phyloP scores from a whole-genome alignment of 2,113 vertebrate species.

The Microcebus ravelobensis region DNA sequence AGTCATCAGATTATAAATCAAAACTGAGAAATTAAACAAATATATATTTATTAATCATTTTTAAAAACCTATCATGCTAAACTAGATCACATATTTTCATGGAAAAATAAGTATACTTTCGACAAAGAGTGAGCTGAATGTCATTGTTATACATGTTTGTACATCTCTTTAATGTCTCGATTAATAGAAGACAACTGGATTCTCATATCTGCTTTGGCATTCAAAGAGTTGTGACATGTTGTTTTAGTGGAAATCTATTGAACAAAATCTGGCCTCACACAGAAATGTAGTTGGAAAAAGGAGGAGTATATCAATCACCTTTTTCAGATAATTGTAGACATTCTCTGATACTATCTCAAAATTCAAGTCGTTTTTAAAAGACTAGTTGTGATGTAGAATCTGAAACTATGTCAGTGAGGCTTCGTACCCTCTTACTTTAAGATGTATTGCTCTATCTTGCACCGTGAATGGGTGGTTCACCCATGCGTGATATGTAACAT shows the following conservation, averaged over 20 bases:
- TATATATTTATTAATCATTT: not conserved
- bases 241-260: not conserved
- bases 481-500: not conserved
- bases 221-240: not conserved
- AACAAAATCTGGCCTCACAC: not conserved
- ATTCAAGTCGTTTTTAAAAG: not conserved
- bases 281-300: not conserved
- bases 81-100: not conserved
- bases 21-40: not conserved
- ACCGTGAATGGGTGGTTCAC: not conserved
- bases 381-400: not conserved
- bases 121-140: not conserved
- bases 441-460: not conserved
- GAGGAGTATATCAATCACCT: not conserved
- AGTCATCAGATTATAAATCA: not conserved
- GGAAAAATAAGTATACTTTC: constrained; percentile 24
- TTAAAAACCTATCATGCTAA: not conserved
- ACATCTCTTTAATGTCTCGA: not conserved
- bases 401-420: not conserved
- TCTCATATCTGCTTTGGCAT: not conserved
- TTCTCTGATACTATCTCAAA: constrained; percentile 12
- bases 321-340: not conserved
- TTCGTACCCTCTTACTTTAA: not conserved
- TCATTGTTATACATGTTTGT: not conserved
- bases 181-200: not conserved